A percentile compares a stretch with the other conserved stretches of the same genome.
These are phyloP conservation scores for Conus betulinus DNA, from an alignment of 1,140 invertebrate species.

Conservation along the genomic window DNA sequence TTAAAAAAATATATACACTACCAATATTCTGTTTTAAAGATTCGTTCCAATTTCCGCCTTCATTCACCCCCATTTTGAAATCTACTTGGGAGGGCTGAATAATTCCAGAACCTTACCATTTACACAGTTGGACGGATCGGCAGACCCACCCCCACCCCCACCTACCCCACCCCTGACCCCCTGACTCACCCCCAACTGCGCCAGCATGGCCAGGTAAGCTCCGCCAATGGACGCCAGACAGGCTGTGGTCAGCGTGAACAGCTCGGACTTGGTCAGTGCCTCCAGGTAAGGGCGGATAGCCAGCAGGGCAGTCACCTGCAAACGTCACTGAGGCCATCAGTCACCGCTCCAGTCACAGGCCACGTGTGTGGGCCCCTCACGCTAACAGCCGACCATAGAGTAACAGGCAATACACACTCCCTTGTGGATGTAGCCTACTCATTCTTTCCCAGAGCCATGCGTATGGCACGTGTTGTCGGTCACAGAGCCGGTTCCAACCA, in stretches of 20 bases:
- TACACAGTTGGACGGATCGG: neutral
- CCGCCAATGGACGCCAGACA: slow-evolving; percentile 37
- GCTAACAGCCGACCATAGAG: too few species aligned
- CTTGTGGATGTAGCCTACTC: too few species aligned
- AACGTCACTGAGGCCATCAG: neutral
- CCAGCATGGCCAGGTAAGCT: slow-evolving; percentile 36
- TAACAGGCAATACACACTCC: too few species aligned
- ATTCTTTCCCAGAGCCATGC: too few species aligned
- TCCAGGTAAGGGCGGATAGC: slow-evolving; percentile 34
- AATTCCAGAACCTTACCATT: neutral
- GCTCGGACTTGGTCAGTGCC: slow-evolving; percentile 38
- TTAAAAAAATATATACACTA: neutral
- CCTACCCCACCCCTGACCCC: too few species aligned
- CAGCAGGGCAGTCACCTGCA: slow-evolving; percentile 29
- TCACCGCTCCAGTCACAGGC: too few species aligned
- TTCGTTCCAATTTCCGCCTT: too few species aligned
- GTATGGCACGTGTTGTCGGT: too few species aligned
- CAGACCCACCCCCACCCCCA: neutral
- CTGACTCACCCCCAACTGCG: slow-evolving; percentile 30
- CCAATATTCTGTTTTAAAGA: neutral
- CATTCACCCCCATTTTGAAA: neutral
- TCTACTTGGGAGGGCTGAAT: neutral
- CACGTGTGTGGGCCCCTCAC: too few species aligned
- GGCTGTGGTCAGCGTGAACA: slow-evolving; percentile 33
- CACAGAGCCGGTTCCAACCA: too few species aligned